phyloP scores from a whole-genome alignment of 2,797 vertebrate genomes.

The Meriones psammophilus region DNA sequence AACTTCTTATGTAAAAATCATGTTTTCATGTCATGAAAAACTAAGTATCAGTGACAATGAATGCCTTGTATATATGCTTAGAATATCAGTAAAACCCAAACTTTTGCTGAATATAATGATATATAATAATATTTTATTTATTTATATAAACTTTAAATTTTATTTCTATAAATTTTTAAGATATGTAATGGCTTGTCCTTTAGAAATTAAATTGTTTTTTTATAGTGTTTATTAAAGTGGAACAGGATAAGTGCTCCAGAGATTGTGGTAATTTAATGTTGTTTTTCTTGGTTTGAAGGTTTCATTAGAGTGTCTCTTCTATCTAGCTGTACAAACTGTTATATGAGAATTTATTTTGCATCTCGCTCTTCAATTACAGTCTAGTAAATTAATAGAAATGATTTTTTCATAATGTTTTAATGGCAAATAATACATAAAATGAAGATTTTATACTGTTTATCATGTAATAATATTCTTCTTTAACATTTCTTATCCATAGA shows the following conservation, averaged over 20 bases:
- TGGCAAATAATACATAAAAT: neutral
- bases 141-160: neutral
- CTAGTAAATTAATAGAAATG: neutral
- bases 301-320: neutral
- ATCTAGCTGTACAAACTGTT: neutral
- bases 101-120: no score
- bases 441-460: neutral
- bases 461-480: neutral
- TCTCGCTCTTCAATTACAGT: neutral
- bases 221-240: neutral
- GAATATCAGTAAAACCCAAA: neutral
- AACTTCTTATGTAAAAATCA: neutral
- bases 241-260: accelerated
- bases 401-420: neutral
- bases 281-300: neutral
- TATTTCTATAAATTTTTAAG: neutral
- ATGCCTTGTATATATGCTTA: neutral
- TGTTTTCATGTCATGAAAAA: neutral
- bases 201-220: neutral
- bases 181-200: neutral
- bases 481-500: neutral
- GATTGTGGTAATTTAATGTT: neutral
- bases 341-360: neutral
- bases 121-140: neutral
- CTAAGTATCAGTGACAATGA: neutral